Evolutionary conservation across 2,113 vertebrate species (phyloP).

Genomic region (Catharus bicknelli): DNA sequence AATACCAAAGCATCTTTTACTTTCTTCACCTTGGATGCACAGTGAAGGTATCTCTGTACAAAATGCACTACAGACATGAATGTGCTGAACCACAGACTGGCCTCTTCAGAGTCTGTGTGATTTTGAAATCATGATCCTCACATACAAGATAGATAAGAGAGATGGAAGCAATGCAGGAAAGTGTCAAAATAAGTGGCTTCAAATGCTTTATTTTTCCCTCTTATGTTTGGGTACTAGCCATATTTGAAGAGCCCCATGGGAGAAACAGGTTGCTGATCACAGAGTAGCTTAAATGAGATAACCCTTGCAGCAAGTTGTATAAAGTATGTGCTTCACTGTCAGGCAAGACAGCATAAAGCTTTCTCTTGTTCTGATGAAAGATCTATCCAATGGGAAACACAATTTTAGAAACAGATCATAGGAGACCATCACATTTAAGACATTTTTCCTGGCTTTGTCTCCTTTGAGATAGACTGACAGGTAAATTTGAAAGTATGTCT

Average conservation of each 20-base stretch:
- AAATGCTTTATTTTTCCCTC: not conserved
- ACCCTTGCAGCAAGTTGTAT: conserved; percentile 9
- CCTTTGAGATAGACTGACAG: conserved; percentile 49
- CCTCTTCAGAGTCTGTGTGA: not conserved
- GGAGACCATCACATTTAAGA: conserved; percentile 38
- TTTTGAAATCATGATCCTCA: not conserved
- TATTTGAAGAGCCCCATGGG: conserved; percentile 22
- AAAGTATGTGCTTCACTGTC: conserved; percentile 12
- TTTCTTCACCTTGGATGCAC: not conserved
- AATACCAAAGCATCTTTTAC: not conserved
- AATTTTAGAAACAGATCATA: conserved; percentile 58
- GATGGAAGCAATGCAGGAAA: not conserved
- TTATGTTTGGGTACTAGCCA: not conserved
- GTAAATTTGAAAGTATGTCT: conserved; percentile 47
- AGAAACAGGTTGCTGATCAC: conserved; percentile 9
- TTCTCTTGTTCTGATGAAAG: conserved; percentile 58
- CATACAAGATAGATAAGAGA: not conserved
- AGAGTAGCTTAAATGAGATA: conserved; percentile 42
- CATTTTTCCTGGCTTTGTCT: conserved; percentile 36
- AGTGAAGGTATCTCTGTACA: not conserved
- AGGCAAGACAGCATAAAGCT: conserved; percentile 29
- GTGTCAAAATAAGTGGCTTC: not conserved
- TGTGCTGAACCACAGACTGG: not conserved
- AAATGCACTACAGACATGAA: not conserved
- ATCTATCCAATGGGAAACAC: conserved; percentile 35